Percentiles rank a stretch among this genome's conserved stretches.
Conservation (phyloP, 2,797 vertebrate species). For the Cynodonichthys magdalenae region DNA sequence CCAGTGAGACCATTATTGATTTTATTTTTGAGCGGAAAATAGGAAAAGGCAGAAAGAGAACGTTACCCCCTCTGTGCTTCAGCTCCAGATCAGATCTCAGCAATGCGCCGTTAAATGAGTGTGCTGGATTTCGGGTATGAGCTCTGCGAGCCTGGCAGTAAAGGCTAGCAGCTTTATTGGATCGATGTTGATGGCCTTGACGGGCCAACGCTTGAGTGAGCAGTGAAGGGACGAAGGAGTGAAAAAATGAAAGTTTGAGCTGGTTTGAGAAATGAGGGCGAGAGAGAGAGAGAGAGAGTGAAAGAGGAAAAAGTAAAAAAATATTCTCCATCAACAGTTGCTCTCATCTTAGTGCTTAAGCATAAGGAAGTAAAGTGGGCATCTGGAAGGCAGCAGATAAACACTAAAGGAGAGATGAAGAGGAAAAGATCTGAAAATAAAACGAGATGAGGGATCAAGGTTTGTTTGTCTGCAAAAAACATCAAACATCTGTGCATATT, state of each 20-base stretch:
- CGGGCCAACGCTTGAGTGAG: slow-evolving; percentile 56
- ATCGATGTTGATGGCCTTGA: slow-evolving; percentile 72
- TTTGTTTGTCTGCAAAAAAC: not conserved
- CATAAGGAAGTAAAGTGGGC: slow-evolving; percentile 46
- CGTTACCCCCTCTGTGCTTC: not conserved
- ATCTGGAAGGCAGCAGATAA: slow-evolving; percentile 50
- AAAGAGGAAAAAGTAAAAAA: slow-evolving; percentile 25
- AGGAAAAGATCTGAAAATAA: slow-evolving; percentile 8
- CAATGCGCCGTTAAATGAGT: slow-evolving; percentile 59
- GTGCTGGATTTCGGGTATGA: slow-evolving; percentile 49
- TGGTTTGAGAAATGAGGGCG: slow-evolving; percentile 13
- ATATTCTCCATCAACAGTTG: slow-evolving; percentile 12
- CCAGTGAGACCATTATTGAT: slow-evolving; percentile 68
- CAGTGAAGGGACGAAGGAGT: slow-evolving; percentile 53
- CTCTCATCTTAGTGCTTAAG: slow-evolving; percentile 33
- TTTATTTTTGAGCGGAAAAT: slow-evolving; percentile 53
- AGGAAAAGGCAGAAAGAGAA: slow-evolving; percentile 29
- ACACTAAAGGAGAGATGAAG: slow-evolving; percentile 30
- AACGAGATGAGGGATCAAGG: not conserved
- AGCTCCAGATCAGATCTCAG: slow-evolving; percentile 46
- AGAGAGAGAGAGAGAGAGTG: slow-evolving; percentile 1
- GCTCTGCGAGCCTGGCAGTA: slow-evolving; percentile 51
- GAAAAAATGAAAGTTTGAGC: slow-evolving; percentile 14
- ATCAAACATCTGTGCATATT: not conserved
- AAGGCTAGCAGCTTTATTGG: slow-evolving; percentile 67